Conservation (phyloP, 1,140 invertebrate genomes). For the Zaprionus inermis region DNA sequence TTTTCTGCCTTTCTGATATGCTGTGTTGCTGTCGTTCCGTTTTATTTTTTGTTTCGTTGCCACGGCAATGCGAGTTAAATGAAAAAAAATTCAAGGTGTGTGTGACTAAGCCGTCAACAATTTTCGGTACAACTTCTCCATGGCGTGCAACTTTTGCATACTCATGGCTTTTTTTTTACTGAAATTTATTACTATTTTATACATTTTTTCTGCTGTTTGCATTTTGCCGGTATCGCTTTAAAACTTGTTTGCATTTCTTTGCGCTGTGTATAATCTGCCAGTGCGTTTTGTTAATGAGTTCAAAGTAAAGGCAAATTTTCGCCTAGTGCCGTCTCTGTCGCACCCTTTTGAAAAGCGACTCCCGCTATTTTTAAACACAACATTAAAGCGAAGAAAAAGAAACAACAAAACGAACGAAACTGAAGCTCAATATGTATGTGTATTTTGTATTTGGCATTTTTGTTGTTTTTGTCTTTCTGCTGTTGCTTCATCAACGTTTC, state of each 20-base stretch:
- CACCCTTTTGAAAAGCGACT: constrained; percentile 41
- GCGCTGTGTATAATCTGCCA: constrained; percentile 61
- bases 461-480: constrained; percentile 39
- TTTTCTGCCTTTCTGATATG: constrained; percentile 33
- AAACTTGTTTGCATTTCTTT: constrained; percentile 66
- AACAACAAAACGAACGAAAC: constrained; percentile 31
- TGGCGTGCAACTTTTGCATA: constrained; percentile 56
- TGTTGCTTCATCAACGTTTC: constrained; percentile 66
- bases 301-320: constrained; percentile 49
- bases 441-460: constrained; percentile 40
- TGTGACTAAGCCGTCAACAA: constrained; percentile 73
- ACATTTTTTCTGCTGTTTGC: constrained; percentile 42
- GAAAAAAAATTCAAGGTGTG: constrained; percentile 66
- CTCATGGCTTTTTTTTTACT: constrained; percentile 53
- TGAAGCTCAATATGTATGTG: constrained; percentile 56
- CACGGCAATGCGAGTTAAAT: constrained; percentile 60
- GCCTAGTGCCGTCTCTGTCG: constrained; percentile 32
- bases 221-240: constrained; percentile 63
- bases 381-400: constrained; percentile 32
- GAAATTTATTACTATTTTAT: constrained; percentile 25
- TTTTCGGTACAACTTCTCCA: constrained; percentile 58
- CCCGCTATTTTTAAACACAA: constrained; percentile 58
- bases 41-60: constrained; percentile 62
- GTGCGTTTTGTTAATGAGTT: constrained; percentile 77
- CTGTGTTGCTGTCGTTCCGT: constrained; percentile 40